Evolutionary conservation across 1,140 invertebrate genomes (phyloP).

Genomic region (Lordiphosa collinella): DNA sequence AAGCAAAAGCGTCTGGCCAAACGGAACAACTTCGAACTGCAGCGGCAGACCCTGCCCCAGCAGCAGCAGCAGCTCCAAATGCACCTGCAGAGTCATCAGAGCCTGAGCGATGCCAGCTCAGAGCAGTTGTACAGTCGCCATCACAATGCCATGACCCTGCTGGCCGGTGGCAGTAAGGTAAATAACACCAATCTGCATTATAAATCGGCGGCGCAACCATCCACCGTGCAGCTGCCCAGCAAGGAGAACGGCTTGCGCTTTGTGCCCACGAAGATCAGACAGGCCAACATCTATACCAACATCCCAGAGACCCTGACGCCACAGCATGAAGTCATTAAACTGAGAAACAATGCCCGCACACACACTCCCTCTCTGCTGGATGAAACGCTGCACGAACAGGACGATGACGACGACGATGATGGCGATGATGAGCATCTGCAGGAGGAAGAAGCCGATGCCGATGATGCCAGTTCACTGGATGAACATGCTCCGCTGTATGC

Average conservation of each 20-base stretch:
- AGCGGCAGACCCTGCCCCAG: slow-evolving; percentile 81
- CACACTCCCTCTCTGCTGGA: slow-evolving; percentile 64
- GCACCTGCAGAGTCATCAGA: slow-evolving; percentile 76
- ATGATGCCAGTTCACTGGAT: slow-evolving; percentile 57
- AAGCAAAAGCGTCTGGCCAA: slow-evolving; percentile 90
- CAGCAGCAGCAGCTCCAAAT: slow-evolving; percentile 56
- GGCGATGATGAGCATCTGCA: slow-evolving; percentile 29
- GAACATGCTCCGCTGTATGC: slow-evolving; percentile 66
- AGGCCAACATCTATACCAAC: slow-evolving; percentile 88
- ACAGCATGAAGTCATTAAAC: slow-evolving; percentile 81
- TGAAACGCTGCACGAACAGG: slow-evolving; percentile 80
- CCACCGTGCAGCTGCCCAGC: slow-evolving; percentile 68
- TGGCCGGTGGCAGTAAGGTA: slow-evolving; percentile 85
- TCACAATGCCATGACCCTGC: slow-evolving; percentile 84
- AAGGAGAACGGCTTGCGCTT: slow-evolving; percentile 42
- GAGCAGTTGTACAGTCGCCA: slow-evolving; percentile 74
- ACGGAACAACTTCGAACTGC: slow-evolving; percentile 86
- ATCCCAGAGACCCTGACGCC: slow-evolving; percentile 85
- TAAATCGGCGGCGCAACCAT: slow-evolving; percentile 22
- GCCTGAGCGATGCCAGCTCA: slow-evolving; percentile 81
- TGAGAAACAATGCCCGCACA: slow-evolving; percentile 64
- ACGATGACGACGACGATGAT: slow-evolving; percentile 41
- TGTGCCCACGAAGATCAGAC: slow-evolving; percentile 77
- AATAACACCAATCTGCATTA: slow-evolving; percentile 87
- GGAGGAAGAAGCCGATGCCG: slow-evolving; percentile 23